These are phyloP conservation scores for Strongylocentrotus purpuratus DNA, from an alignment of 35 echinoderm and acorn worm species.

Conservation along the genomic window DNA sequence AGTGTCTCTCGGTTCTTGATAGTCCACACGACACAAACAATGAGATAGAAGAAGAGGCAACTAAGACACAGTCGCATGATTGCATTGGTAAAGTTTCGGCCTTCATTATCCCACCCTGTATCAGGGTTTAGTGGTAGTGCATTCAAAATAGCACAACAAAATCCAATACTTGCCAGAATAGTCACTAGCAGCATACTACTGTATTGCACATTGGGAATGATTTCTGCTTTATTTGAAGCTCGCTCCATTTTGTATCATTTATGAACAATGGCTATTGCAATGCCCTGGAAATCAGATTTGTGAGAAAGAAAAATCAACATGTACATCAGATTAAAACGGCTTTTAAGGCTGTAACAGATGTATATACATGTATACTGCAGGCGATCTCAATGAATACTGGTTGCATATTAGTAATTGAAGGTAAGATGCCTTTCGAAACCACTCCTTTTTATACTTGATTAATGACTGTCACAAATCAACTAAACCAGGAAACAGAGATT, in stretches of 20 bases:
- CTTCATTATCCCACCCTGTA: neutral
- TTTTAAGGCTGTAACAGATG: neutral
- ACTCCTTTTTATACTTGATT: neutral
- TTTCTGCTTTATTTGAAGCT: neutral
- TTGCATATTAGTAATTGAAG: neutral
- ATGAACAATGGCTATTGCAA: neutral
- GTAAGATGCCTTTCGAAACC: neutral
- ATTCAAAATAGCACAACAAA: neutral
- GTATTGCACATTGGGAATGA: neutral
- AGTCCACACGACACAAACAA: neutral
- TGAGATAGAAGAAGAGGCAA: neutral
- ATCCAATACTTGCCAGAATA: neutral
- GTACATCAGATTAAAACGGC: neutral
- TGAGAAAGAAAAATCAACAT: neutral
- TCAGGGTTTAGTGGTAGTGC: neutral
- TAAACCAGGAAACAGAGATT: neutral
- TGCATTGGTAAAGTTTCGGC: neutral
- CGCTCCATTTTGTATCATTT: neutral
- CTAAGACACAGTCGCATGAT: neutral
- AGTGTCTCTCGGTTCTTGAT: neutral
- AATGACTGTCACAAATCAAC: neutral
- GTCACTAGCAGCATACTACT: neutral
- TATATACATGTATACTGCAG: neutral
- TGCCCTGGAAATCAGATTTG: neutral
- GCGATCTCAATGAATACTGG: neutral